Percentiles rank a stretch among this genome's conserved stretches.
These are phyloP conservation scores for Phengaris arion DNA, from an alignment of 2,888 invertebrate genomes.

Conservation along the genomic window DNA sequence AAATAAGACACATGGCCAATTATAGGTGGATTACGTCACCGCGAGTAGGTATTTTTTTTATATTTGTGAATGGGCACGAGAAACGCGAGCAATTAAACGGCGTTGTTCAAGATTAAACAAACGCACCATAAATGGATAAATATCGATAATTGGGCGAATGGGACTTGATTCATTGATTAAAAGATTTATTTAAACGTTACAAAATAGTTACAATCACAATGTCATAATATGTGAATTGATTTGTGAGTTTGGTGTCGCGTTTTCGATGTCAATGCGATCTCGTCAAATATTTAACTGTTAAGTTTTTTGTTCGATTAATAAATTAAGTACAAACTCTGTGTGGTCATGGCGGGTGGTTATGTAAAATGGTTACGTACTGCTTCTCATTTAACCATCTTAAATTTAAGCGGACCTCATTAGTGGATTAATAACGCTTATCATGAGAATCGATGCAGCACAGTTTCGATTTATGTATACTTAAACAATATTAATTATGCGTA, in stretches of 20 bases:
- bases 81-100: slow-evolving; percentile 40
- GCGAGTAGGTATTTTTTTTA: slow-evolving; percentile 33
- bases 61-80: slow-evolving; percentile 39
- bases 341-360: slow-evolving; percentile 20
- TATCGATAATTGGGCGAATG: slow-evolving; percentile 24
- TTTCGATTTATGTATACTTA: background rate
- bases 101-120: slow-evolving; percentile 38
- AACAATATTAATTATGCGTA: background rate
- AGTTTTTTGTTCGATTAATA: slow-evolving; percentile 25
- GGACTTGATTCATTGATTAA: slow-evolving; percentile 20
- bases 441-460: background rate
- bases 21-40: slow-evolving; percentile 54
- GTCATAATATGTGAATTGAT: background rate
- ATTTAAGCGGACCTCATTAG: slow-evolving; percentile 16
- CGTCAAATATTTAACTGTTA: slow-evolving; percentile 9
- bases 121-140: slow-evolving; percentile 16
- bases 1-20: slow-evolving; percentile 45
- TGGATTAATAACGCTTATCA: slow-evolving; percentile 15
- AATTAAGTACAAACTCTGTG: slow-evolving; percentile 11
- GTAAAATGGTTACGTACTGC: slow-evolving; percentile 18
- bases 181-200: slow-evolving; percentile 21
- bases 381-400: slow-evolving; percentile 13
- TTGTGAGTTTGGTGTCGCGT: background rate
- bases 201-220: background rate
- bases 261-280: slow-evolving; percentile 20